Evolutionary conservation across 2,888 invertebrate species (phyloP).

Genomic region (Campaea margaritaria): DNA sequence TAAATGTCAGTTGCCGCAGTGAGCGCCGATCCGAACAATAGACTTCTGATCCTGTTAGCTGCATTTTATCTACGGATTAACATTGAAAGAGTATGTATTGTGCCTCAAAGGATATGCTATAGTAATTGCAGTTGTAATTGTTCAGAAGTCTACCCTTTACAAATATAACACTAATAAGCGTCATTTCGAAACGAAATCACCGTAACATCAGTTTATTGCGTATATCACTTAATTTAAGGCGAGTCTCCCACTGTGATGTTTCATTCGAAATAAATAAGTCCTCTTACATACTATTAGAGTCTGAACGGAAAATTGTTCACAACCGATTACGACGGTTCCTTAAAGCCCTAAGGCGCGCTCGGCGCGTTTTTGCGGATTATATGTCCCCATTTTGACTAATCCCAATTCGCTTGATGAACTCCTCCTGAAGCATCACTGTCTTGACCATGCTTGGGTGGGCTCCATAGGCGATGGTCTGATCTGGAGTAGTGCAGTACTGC

Average conservation of each 20-base stretch:
- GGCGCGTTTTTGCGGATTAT: conserved; percentile 81
- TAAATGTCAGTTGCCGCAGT: conserved; percentile 23
- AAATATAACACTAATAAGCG: conserved; percentile 73
- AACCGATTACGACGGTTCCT: conserved; percentile 82
- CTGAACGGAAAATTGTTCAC: conserved; percentile 81
- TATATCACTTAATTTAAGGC: conserved; percentile 61
- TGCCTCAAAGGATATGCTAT: not conserved
- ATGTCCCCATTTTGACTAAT: conserved; percentile 84
- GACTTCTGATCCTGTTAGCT: conserved; percentile 12
- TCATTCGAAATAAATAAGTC: conserved; percentile 79
- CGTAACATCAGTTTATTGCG: conserved; percentile 57
- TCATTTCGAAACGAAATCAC: conserved; percentile 67
- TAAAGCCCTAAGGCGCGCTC: conserved; percentile 81
- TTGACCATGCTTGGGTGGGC: conserved; percentile 80
- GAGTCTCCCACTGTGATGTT: conserved; percentile 76
- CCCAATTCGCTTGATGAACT: conserved; percentile 82
- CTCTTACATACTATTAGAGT: conserved; percentile 79
- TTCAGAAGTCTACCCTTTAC: conserved; percentile 36
- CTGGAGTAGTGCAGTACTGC: conserved; percentile 75
- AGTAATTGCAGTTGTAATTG: not conserved
- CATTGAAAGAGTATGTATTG: not conserved
- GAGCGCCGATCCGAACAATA: conserved; percentile 1
- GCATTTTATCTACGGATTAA: conserved; percentile 20
- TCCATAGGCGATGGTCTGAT: conserved; percentile 70
- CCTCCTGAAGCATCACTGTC: conserved; percentile 83